phyloP scores from a whole-genome alignment of 2,888 invertebrate genomes.

The Mythimna ferrago region DNA sequence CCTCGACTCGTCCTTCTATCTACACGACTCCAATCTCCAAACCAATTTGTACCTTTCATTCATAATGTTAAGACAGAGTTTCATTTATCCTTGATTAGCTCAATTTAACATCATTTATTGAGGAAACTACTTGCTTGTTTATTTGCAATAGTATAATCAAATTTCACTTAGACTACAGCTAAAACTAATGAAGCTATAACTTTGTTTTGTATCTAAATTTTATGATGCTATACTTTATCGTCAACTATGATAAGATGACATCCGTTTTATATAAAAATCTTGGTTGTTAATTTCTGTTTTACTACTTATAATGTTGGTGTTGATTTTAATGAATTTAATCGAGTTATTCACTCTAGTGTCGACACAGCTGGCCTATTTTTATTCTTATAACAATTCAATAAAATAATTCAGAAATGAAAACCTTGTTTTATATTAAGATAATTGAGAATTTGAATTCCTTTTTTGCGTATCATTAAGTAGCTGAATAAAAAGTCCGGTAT shows the following conservation, averaged over 20 bases:
- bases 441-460: not conserved
- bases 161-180: constrained; percentile 51
- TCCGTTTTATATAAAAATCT: constrained; percentile 47
- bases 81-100: constrained; percentile 53
- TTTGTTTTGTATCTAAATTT: constrained; percentile 38
- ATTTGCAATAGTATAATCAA: constrained; percentile 56
- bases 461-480: not conserved
- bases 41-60: constrained; percentile 67
- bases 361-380: not conserved
- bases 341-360: not conserved
- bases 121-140: constrained; percentile 43
- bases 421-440: not conserved
- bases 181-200: constrained; percentile 50
- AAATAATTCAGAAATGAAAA: not conserved
- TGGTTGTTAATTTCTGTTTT: constrained; percentile 27
- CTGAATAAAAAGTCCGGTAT: not conserved
- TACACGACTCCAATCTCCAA: constrained; percentile 63
- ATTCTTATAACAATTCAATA: constrained; percentile 7
- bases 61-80: constrained; percentile 52
- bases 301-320: constrained; percentile 15
- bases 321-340: constrained; percentile 26
- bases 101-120: constrained; percentile 50
- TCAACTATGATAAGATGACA: constrained; percentile 25
- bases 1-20: constrained; percentile 79
- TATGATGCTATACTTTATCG: constrained; percentile 40